These are phyloP conservation scores for Latrodectus elegans DNA, from an alignment of 2,888 invertebrate genomes.

Conservation along the genomic window DNA sequence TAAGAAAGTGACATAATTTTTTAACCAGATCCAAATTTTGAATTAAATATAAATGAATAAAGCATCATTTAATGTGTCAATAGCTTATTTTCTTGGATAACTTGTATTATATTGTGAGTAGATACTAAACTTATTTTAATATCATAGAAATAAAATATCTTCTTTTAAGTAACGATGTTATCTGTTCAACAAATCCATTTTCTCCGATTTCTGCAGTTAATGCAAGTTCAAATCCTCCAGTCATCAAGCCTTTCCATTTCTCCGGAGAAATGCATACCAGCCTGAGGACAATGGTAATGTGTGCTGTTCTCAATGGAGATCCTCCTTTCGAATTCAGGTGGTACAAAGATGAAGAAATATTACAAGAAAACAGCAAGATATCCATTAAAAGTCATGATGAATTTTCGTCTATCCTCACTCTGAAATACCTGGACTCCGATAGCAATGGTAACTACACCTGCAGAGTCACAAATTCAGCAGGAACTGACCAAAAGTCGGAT, in stretches of 20 bases:
- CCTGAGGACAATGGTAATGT: slow-evolving; percentile 21
- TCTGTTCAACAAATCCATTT: no score
- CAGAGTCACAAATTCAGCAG: slow-evolving; percentile 32
- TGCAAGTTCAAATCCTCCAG: neutral
- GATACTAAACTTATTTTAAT: no score
- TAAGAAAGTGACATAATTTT: no score
- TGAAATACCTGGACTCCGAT: slow-evolving; percentile 10
- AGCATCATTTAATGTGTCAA: no score
- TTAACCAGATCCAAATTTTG: no score
- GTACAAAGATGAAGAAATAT: slow-evolving; percentile 24
- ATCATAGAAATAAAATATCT: no score
- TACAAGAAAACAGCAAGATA: neutral
- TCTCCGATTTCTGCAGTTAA: neutral
- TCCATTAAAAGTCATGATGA: slow-evolving; percentile 10
- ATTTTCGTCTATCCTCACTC: slow-evolving; percentile 21
- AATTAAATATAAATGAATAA: no score
- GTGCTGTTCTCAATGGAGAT: slow-evolving; percentile 49
- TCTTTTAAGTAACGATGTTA: no score
- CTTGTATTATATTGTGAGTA: no score
- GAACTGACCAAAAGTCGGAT: slow-evolving; percentile 29
- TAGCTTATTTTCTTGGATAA: no score
- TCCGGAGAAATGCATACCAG: slow-evolving; percentile 17
- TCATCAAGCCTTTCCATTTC: slow-evolving; percentile 32
- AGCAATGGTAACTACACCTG: slow-evolving; percentile 60
- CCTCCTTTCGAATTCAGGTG: slow-evolving; percentile 55